Percentiles rank a stretch among this genome's conserved stretches.
Evolutionary conservation across 2,113 vertebrate genomes (phyloP).

Genomic region (Lucifuga dentata): DNA sequence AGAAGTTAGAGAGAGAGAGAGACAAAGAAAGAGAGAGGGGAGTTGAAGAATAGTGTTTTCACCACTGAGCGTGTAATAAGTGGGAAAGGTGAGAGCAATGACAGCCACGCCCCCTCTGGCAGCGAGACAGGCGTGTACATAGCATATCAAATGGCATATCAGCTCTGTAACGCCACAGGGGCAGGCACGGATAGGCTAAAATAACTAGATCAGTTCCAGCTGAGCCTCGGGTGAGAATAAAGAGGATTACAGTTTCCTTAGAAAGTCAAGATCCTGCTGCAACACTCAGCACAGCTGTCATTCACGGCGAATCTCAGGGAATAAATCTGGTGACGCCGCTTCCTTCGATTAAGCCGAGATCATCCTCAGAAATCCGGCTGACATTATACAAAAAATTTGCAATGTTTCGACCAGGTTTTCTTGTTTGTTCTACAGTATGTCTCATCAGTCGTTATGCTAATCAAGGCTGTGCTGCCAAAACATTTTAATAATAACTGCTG

Average conservation of each 20-base stretch:
- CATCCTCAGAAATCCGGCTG: not conserved
- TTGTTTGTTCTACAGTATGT: constrained; percentile 10
- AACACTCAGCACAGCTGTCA: not conserved
- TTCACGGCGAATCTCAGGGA: not conserved
- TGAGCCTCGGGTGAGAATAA: constrained; percentile 57
- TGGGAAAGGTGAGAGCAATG: constrained; percentile 72
- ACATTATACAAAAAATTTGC: constrained; percentile 21
- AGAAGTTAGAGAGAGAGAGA: constrained; percentile 25
- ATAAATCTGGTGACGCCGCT: not conserved
- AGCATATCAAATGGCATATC: constrained; percentile 54
- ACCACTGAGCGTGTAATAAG: constrained; percentile 60
- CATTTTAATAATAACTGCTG: constrained; percentile 4
- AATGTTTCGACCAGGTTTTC: constrained; percentile 18
- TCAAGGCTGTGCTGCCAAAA: constrained; percentile 8
- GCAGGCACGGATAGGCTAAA: constrained; percentile 46
- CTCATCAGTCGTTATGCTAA: constrained; percentile 17
- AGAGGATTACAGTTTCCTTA: constrained; percentile 52
- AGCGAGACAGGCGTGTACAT: constrained; percentile 20
- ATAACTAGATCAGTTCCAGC: constrained; percentile 54
- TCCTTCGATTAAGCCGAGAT: constrained; percentile 4
- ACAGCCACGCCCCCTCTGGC: constrained; percentile 57
- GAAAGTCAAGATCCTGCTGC: constrained; percentile 35
- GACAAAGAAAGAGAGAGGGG: constrained; percentile 16
- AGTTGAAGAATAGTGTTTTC: constrained; percentile 53
- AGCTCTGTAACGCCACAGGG: constrained; percentile 31